Percentiles rank a stretch among this genome's conserved stretches.
Evolutionary conservation across 2,113 vertebrate species (phyloP).

Genomic region (Neoarius graeffei): DNA sequence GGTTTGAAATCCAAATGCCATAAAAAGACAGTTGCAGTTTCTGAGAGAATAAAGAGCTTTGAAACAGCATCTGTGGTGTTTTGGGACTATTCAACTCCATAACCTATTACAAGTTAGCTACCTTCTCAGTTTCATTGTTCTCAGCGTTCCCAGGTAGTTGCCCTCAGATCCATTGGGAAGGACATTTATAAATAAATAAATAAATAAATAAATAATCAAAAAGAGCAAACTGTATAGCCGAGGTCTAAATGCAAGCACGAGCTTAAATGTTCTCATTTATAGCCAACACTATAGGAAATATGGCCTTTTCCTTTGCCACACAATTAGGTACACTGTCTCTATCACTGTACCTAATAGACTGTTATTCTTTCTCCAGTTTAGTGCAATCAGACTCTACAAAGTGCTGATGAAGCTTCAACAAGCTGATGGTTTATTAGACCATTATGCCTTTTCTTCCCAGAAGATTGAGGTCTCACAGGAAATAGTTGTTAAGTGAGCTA

Average conservation of each 20-base stretch:
- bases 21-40: neutral
- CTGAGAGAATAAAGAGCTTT: neutral
- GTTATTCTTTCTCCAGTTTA: neutral
- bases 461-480: neutral
- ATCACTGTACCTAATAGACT: neutral
- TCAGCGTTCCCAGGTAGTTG: neutral
- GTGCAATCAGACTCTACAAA: constrained; percentile 9
- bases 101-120: neutral
- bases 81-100: neutral
- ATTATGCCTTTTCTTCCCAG: neutral
- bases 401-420: neutral
- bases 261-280: neutral
- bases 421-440: neutral
- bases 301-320: neutral
- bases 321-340: neutral
- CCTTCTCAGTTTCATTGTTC: neutral
- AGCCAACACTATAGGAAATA: neutral
- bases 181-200: neutral
- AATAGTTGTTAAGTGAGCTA: neutral
- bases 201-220: neutral
- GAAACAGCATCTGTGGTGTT: constrained; percentile 4
- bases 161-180: neutral
- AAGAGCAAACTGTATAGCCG: neutral
- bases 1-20: neutral
- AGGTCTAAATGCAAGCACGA: neutral